phyloP scores from a whole-genome alignment of 2,888 invertebrate species.

The Plebejus argus region DNA sequence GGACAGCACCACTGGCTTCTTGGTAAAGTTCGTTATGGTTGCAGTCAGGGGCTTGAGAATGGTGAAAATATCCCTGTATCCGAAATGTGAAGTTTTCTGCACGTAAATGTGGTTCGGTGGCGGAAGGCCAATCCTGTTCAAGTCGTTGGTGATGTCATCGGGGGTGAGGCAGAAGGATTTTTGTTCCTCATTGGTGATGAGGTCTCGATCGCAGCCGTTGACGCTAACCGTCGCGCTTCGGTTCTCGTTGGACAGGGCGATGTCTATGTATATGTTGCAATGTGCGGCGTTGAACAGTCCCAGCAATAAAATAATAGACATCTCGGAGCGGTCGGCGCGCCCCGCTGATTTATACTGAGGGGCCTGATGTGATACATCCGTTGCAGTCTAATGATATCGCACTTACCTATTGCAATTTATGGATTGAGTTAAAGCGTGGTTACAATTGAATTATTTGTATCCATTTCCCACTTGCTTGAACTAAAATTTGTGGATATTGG shows the following conservation, averaged over 20 bases:
- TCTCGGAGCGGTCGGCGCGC: slow-evolving; percentile 7
- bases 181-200: slow-evolving; percentile 21
- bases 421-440: not conserved
- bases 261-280: slow-evolving; percentile 23
- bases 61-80: slow-evolving; percentile 7
- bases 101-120: not conserved
- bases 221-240: not conserved
- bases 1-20: not conserved
- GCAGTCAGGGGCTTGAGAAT: slow-evolving; percentile 8
- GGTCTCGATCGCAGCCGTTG: slow-evolving; percentile 7
- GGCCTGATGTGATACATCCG: slow-evolving; percentile 2
- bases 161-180: not conserved
- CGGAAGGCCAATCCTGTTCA: not conserved
- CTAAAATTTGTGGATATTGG: not conserved
- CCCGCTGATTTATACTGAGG: slow-evolving; percentile 5
- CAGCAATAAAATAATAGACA: slow-evolving; percentile 22
- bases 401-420: slow-evolving; percentile 27
- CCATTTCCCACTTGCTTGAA: not conserved
- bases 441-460: not conserved
- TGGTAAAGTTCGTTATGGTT: not conserved
- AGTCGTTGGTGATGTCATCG: not conserved
- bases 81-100: slow-evolving; percentile 16
- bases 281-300: not conserved
- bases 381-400: slow-evolving; percentile 18
- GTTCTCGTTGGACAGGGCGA: not conserved